Evolutionary conservation across 2,888 invertebrate genomes (phyloP).

Genomic region (Thera britannica): DNA sequence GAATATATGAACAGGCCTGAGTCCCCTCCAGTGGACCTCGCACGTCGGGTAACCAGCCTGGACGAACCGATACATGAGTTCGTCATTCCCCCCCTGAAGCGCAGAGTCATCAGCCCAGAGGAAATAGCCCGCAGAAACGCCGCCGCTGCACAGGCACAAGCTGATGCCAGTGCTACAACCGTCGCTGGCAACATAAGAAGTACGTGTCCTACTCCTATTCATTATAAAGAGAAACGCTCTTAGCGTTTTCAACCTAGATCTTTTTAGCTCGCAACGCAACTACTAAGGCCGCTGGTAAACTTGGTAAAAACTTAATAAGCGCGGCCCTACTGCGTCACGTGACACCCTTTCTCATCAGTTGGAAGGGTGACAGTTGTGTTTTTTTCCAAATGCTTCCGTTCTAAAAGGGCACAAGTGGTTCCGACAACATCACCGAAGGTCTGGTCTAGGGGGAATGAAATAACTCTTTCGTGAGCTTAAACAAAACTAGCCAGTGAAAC

Average conservation of each 20-base stretch:
- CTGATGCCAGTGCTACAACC: constrained; percentile 32
- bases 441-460: no score
- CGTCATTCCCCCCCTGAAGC: constrained; percentile 89
- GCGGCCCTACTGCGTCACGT: no score
- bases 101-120: constrained; percentile 25
- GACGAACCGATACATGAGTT: constrained; percentile 94
- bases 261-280: background rate
- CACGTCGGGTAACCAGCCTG: constrained; percentile 84
- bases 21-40: constrained; percentile 89
- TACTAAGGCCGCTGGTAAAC: no score
- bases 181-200: constrained; percentile 47
- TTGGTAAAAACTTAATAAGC: no score
- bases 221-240: background rate
- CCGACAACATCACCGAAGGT: no score
- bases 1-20: constrained; percentile 29
- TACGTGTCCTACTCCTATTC: constrained; percentile 21
- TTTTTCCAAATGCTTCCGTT: no score
- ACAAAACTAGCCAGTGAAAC: no score
- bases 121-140: constrained; percentile 94
- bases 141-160: constrained; percentile 56
- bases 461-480: no score
- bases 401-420: no score
- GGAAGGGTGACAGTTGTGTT: no score
- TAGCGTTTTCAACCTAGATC: background rate
- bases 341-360: no score